Evolutionary conservation across 2,113 vertebrate genomes (phyloP), one percentile per base, ranked within the genome.

Genomic region (Sclerurus mexicanus): DNA sequence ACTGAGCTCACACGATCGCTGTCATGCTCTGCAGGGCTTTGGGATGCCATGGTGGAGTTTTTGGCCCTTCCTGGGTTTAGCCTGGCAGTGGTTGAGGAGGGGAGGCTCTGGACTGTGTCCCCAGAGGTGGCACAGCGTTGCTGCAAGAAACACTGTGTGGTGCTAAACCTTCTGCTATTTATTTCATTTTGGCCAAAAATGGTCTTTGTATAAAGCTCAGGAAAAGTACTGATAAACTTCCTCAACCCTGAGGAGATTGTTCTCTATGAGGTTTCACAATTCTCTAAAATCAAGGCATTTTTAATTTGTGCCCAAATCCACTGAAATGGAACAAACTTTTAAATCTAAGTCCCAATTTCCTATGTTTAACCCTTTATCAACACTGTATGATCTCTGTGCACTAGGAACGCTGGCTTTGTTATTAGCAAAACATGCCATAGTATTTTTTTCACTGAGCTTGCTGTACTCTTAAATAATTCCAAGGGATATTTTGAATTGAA

Each of bases 61-160:
- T 22, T 18, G 53, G 83, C 44, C 40, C 24, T 44, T 28, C 30
- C 40, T 52, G 89, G 33, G 2, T 50, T 59, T 28, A 35, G 21
- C 23, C 56, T 39, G 73, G 30, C 44, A 4, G 46, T 11, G 50
- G 35, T 14, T 1, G 0, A 11, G 42, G 59, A 62, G 28, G 22
- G 40, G 30, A 52, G 39, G 31, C 68, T 80, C 68, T 42, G 82
- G 35, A 22, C 46, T 7, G 23, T 9, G n/a, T 39, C 31, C 50
- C 53, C 78, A 67, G 59, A 47, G 14, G 55, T 28, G 24, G 19
- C 83, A 53, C 0, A 0, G 27, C 3, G 0, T 10, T 39, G 37
- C 52, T 50, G n/a, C 9, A 33, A 49, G 46, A 12, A 31, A 23
- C 7, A 12, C 9, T 35, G 8, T 6, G 15, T 9, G 4, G 37